Conservation (phyloP, 2,113 vertebrate species). For the Riparia riparia region DNA sequence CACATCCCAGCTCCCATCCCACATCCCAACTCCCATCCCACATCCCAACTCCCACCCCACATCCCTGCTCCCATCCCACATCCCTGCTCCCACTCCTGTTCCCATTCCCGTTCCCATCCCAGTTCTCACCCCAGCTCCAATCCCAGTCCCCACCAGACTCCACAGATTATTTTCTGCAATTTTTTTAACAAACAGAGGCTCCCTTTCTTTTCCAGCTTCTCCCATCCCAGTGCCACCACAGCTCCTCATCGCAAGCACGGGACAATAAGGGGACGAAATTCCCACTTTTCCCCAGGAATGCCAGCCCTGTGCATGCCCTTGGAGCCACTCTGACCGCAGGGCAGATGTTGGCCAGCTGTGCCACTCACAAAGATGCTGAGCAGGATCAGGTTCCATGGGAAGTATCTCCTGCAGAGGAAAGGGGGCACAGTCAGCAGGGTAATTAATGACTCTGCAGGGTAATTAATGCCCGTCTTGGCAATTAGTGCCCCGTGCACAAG, state of each 20-base stretch:
- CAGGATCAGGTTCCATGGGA: constrained; percentile 95
- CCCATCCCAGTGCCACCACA: not conserved
- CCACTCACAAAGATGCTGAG: constrained; percentile 91
- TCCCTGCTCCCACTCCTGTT: not conserved
- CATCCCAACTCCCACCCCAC: too few relatives aligned
- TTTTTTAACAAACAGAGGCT: not conserved
- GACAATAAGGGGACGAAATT: not conserved
- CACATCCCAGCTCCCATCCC: not conserved
- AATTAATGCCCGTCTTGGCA: not conserved
- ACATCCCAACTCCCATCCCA: too few relatives aligned
- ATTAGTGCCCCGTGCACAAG: not conserved
- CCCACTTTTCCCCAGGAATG: not conserved
- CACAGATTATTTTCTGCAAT: not conserved
- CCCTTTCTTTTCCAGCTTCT: not conserved
- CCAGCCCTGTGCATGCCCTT: not conserved
- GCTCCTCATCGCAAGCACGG: not conserved
- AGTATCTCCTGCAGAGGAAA: constrained; percentile 84
- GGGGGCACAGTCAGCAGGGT: not conserved
- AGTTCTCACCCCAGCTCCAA: not conserved
- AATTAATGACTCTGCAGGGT: not conserved
- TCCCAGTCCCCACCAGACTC: not conserved
- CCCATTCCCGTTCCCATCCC: not conserved
- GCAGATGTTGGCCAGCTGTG: not conserved
- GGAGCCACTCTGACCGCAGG: not conserved
- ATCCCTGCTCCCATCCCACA: not conserved